Conservation (phyloP, 2,888 invertebrate genomes). For the Dryococelus australis region DNA sequence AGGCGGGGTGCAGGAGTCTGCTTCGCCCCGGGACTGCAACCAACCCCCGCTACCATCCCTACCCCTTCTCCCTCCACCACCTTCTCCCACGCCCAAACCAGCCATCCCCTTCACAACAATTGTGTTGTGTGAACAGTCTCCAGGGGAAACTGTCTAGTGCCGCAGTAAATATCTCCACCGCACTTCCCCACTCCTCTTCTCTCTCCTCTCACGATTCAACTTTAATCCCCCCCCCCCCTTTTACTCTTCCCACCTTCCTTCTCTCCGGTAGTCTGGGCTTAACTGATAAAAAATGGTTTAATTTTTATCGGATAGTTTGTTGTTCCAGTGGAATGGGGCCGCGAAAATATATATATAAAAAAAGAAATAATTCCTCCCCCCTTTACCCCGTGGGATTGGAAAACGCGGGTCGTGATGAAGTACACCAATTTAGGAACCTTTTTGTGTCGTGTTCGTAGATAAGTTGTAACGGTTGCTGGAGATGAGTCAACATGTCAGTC, state of each 20-base stretch:
- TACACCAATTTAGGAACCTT: background rate
- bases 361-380: background rate
- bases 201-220: background rate
- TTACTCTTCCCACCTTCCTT: background rate
- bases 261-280: background rate
- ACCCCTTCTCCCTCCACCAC: too few species aligned
- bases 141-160: background rate
- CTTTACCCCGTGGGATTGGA: background rate
- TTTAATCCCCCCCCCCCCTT: too few species aligned
- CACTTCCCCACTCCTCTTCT: background rate
- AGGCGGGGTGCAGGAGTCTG: too few species aligned
- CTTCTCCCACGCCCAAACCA: too few species aligned
- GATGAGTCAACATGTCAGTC: background rate
- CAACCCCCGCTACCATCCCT: too few species aligned
- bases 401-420: background rate
- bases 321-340: background rate
- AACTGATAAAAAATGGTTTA: slow-evolving; percentile 6
- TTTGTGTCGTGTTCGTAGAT: background rate
- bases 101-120: background rate
- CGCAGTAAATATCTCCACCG: background rate
- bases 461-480: background rate
- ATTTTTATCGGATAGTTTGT: background rate
- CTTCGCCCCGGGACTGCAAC: too few species aligned
- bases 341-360: background rate
- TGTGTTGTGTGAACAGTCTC: background rate